These are phyloP conservation scores for Eurosta solidaginis DNA, from an alignment of 1,140 invertebrate species.

Conservation along the genomic window DNA sequence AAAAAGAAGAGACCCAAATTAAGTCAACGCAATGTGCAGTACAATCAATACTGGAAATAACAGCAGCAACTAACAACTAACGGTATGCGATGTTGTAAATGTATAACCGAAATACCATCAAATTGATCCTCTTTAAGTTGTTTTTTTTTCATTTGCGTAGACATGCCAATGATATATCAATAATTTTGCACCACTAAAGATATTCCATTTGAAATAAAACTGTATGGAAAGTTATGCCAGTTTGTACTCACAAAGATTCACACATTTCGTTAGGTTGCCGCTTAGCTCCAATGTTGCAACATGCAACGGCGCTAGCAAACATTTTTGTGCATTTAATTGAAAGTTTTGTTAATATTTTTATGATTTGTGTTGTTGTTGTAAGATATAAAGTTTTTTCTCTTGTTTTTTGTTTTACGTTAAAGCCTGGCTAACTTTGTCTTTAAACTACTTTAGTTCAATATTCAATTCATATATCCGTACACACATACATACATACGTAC, in stretches of 20 bases:
- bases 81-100: background rate
- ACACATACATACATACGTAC: too few species aligned
- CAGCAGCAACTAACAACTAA: background rate
- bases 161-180: background rate
- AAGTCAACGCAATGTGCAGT: too few species aligned
- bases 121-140: background rate
- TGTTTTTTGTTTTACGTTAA: background rate
- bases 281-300: conserved; percentile 9
- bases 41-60: background rate
- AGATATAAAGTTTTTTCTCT: background rate
- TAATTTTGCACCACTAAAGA: background rate
- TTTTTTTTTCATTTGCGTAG: background rate
- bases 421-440: too few species aligned
- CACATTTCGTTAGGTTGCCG: background rate
- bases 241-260: background rate
- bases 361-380: conserved; percentile 6
- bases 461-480: too few species aligned
- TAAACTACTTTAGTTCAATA: too few species aligned
- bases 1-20: too few species aligned
- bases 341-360: conserved; percentile 28
- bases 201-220: background rate
- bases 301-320: conserved; percentile 13
- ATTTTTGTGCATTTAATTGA: conserved; percentile 22
- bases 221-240: background rate
- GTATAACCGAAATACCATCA: background rate